Conservation (phyloP, 2,113 vertebrate species). For the Rhabdornis inornatus region DNA sequence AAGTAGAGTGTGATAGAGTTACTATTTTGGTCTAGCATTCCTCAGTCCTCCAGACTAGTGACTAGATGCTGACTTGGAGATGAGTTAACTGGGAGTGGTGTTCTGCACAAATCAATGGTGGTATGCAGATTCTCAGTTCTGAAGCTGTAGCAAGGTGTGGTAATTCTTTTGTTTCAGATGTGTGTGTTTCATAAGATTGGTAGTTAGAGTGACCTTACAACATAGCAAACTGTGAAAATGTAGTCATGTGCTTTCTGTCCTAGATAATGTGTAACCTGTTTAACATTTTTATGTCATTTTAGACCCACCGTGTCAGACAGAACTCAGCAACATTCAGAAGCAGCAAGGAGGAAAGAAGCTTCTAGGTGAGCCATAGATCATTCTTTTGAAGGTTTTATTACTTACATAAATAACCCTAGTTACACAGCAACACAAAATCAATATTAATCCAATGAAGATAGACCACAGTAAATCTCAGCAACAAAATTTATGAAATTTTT, state of each 20-base stretch:
- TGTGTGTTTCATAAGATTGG: not conserved
- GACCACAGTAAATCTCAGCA: constrained; percentile 62
- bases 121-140: not conserved
- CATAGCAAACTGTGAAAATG: not conserved
- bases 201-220: not conserved
- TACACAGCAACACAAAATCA: constrained; percentile 75
- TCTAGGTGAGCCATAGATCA: constrained; percentile 82
- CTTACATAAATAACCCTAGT: constrained; percentile 71
- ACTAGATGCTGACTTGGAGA: not conserved
- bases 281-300: constrained; percentile 59
- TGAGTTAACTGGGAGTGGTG: not conserved
- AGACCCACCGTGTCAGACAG: constrained; percentile 93
- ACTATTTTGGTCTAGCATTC: not conserved
- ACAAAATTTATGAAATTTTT: constrained; percentile 71
- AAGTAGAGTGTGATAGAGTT: not conserved
- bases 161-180: not conserved
- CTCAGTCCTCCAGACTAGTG: fast-evolving
- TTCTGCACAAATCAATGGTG: not conserved
- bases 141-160: not conserved
- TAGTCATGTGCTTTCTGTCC: not conserved
- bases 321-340: constrained; percentile 86
- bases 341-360: constrained; percentile 87
- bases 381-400: constrained; percentile 67
- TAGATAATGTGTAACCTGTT: not conserved
- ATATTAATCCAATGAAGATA: constrained; percentile 72